Evolutionary conservation across 2,888 invertebrate genomes (phyloP).

Genomic region (Lingula anatina): DNA sequence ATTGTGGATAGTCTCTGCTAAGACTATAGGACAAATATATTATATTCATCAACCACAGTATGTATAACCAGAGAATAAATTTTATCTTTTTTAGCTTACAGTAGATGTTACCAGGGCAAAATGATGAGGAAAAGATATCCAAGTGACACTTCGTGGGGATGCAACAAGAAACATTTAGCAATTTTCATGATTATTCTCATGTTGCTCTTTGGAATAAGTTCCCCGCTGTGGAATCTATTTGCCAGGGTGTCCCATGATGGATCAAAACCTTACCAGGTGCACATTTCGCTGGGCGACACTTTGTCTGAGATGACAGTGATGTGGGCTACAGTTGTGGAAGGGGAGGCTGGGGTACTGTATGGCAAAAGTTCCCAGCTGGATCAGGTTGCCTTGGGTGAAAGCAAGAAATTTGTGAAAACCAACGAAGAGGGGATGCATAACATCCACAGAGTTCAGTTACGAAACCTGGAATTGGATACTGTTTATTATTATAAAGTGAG

Average conservation of each 20-base stretch:
- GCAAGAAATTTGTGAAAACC: slow-evolving; percentile 8
- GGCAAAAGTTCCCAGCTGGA: neutral
- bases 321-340: slow-evolving; percentile 25
- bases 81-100: no score
- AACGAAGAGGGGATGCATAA: slow-evolving; percentile 25
- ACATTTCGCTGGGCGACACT: slow-evolving; percentile 26
- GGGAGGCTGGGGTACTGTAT: slow-evolving; percentile 16
- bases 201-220: neutral
- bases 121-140: no score
- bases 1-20: no score
- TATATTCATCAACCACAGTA: no score
- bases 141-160: no score
- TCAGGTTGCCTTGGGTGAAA: neutral
- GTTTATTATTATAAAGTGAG: slow-evolving; percentile 28
- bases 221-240: neutral
- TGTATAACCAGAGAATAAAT: no score
- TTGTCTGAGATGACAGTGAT: slow-evolving; percentile 23
- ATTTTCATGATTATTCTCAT: neutral
- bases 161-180: no score
- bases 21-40: no score
- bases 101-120: no score
- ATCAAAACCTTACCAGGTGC: slow-evolving; percentile 28
- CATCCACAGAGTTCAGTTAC: slow-evolving; percentile 26
- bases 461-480: slow-evolving; percentile 17
- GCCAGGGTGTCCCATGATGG: neutral